Base-by-base conservation (phyloP, 2,113 vertebrate genomes). In the Amazona vittata region DNA sequence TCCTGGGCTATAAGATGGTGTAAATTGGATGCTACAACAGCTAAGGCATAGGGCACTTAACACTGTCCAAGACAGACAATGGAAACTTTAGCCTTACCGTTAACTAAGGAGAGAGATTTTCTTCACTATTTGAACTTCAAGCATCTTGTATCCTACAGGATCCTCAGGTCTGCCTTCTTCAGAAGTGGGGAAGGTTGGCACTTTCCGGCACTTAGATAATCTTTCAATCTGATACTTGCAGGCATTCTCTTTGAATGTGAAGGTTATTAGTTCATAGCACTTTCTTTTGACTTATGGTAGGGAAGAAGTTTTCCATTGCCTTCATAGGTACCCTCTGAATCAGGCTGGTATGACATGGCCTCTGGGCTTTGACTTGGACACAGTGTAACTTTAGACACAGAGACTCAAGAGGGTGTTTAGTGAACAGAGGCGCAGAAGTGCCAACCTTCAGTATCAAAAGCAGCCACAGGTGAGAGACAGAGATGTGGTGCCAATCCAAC, bases 1-100 rank as follows among this genome's bases (percentile, higher is more conserved):
- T 83, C 49, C 33, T 12, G 3, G 21, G 9, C 14, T 22, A 12
- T 13, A 62, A 52, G 25, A 65, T 0, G 3, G 3, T 2, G 0
- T 15, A 53, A 39, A 0, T 62, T 88, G 33, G 76, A 73, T 92
- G 49, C 47, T 68, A 44, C 12, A 68, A 8, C 9, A 86, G 15
- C 12, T 77, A 44, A 80, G 22, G 26, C 31, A 59, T 7, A 83
- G 1, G 4, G 7, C 0, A 2, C 20, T 67, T 85, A 59, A 29
- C 19, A 28, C 26, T 9, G 71, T 31, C 31, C 35, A 65, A 73
- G 15, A 52, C 6, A 86, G 53, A 19, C 9, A 65, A 49, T 25
- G 9, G 10, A 91, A 96, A 9, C 4, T 77, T 93, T 46, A 90
- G 9, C 4, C 5, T 90, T 24, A 33, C 9, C 4, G 7, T 53